phyloP scores from a whole-genome alignment of 2,113 vertebrate species.

The Myocastor coypus region DNA sequence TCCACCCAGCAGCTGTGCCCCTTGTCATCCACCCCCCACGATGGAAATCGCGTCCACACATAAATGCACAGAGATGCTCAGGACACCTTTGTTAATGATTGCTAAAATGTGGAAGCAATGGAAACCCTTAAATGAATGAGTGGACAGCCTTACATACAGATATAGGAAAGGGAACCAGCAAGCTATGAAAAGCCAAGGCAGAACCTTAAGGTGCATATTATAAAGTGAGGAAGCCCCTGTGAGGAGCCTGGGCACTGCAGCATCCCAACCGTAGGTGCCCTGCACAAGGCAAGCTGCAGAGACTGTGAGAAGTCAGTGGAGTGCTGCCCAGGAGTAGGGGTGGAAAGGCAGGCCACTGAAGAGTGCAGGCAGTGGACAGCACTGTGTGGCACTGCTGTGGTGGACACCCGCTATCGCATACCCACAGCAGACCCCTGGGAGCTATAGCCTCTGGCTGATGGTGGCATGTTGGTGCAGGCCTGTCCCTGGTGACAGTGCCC shows the following conservation, averaged over 20 bases:
- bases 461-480: not conserved
- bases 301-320: too few relatives aligned
- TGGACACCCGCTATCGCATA: not conserved
- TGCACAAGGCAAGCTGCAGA: not conserved
- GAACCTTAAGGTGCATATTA: too few relatives aligned
- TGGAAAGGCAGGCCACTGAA: not conserved
- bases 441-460: rapidly evolving
- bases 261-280: rapidly evolving
- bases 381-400: not conserved
- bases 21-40: not conserved
- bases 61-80: not conserved
- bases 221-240: not conserved
- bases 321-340: not conserved
- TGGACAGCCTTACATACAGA: too few relatives aligned
- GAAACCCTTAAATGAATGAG: too few relatives aligned
- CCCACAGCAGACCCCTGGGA: not conserved
- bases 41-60: not conserved
- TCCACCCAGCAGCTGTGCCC: not conserved
- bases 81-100: not conserved
- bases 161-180: not conserved
- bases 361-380: not conserved
- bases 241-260: not conserved
- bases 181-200: too few relatives aligned
- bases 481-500: not conserved
- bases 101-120: not conserved